A percentile compares a stretch with the other conserved stretches of the same genome.
Evolutionary conservation across 53 echinoderm and acorn worm genomes (phyloP).

Genomic region (Temnopleurus reevesii): DNA sequence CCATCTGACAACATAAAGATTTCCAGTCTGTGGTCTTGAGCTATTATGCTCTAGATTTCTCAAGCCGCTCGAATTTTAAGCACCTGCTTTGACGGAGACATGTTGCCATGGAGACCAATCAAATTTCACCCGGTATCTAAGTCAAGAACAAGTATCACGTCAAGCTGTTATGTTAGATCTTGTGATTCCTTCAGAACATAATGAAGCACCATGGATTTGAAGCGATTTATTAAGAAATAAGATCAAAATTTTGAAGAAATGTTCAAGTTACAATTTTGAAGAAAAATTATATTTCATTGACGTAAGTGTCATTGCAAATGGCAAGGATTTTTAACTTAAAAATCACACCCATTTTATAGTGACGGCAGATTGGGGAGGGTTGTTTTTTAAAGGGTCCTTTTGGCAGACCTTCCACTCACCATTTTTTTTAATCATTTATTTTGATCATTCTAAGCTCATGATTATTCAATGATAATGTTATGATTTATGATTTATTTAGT

Average conservation of each 20-base stretch:
- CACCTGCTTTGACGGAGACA: background rate
- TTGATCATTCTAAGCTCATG: background rate
- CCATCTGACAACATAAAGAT: background rate
- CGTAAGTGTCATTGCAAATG: background rate
- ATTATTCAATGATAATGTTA: background rate
- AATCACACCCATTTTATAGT: background rate
- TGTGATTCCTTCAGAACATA: background rate
- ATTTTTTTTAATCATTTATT: no score
- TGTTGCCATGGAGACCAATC: slow-evolving; percentile 14
- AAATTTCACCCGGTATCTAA: background rate
- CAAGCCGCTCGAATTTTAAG: background rate
- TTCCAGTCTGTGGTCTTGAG: background rate
- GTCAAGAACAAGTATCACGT: slow-evolving; percentile 1
- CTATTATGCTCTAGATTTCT: slow-evolving; percentile 13
- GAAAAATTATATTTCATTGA: background rate
- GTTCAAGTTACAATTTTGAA: background rate
- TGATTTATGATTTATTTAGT: no score
- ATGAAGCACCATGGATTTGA: background rate
- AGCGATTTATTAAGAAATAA: background rate
- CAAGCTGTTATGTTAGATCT: slow-evolving; percentile 2
- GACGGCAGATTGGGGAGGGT: background rate
- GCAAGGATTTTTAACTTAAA: background rate
- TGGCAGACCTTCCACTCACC: no score
- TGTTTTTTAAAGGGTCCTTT: no score
- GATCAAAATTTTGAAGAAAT: background rate